Conservation (phyloP, 2,797 vertebrate genomes). For the Gymnopithys bicolor region DNA sequence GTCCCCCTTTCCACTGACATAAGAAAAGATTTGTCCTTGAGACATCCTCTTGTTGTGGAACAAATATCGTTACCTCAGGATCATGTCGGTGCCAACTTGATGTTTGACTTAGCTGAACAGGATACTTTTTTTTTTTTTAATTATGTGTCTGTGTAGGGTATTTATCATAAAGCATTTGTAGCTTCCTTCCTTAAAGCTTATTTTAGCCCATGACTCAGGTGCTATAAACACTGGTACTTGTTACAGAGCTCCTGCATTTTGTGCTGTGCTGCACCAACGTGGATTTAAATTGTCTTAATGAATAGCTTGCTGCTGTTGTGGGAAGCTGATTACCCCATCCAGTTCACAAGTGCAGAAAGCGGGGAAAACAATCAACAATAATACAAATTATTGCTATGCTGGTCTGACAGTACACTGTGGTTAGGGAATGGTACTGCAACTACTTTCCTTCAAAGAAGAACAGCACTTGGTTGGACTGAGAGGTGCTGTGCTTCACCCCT, state of each 20-base stretch:
- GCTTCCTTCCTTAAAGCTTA: slow-evolving; percentile 45
- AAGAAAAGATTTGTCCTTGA: background rate
- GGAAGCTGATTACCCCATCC: background rate
- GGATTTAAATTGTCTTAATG: background rate
- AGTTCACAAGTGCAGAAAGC: background rate
- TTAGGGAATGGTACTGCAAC: background rate
- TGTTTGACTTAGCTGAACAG: background rate
- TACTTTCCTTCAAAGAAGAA: background rate
- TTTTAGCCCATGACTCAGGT: slow-evolving; percentile 38
- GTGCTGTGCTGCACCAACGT: background rate
- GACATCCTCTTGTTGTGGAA: background rate
- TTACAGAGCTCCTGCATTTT: background rate
- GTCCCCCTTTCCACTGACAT: background rate
- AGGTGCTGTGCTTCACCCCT: background rate
- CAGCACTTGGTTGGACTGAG: fast-evolving
- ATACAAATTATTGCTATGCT: background rate
- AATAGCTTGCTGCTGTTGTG: background rate
- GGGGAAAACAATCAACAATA: background rate
- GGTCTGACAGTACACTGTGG: background rate
- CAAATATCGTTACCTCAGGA: background rate
- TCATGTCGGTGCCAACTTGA: background rate
- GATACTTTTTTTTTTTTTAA: background rate
- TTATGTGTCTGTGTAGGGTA: background rate
- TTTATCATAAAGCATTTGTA: background rate
- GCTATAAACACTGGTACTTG: background rate